Percentiles rank a stretch among this genome's conserved stretches.
These are phyloP conservation scores for Ectropis crepuscularia DNA, from an alignment of 2,888 invertebrate genomes.

Conservation along the genomic window DNA sequence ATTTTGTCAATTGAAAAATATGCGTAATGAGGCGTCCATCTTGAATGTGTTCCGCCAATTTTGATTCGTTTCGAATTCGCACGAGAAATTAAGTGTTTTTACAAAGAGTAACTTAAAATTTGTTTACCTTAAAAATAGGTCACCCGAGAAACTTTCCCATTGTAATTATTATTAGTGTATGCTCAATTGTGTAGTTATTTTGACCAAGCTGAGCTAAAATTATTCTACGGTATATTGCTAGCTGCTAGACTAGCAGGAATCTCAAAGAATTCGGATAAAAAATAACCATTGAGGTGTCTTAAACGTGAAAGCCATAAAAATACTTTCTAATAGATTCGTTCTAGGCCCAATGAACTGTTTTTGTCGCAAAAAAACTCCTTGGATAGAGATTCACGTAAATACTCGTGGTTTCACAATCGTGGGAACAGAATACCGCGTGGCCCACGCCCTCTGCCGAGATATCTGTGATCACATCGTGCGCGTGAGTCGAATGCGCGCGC, in stretches of 20 bases:
- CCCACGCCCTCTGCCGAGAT: constrained; percentile 50
- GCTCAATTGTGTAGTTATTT: neutral
- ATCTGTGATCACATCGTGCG: constrained; percentile 69
- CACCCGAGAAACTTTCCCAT: constrained; percentile 24
- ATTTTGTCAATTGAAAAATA: constrained; percentile 40
- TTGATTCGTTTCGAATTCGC: constrained; percentile 46
- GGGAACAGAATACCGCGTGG: constrained; percentile 77
- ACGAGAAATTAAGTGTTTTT: constrained; percentile 41
- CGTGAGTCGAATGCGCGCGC: constrained; percentile 72
- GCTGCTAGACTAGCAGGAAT: no score
- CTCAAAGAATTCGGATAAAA: no score
- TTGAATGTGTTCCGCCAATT: constrained; percentile 52
- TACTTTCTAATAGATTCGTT: constrained; percentile 4
- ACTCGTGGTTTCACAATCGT: constrained; percentile 77
- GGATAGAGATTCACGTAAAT: constrained; percentile 56
- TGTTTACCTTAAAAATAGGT: constrained; percentile 11
- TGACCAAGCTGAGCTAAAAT: no score
- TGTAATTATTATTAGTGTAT: constrained; percentile 33
- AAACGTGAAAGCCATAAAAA: neutral
- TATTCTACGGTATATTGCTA: neutral
- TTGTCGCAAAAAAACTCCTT: constrained; percentile 33
- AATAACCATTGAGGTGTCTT: no score
- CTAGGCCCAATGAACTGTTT: constrained; percentile 11
- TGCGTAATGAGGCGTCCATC: constrained; percentile 41
- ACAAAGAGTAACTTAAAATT: constrained; percentile 26